A percentile compares a stretch with the other conserved stretches of the same genome.
Evolutionary conservation across 1,140 invertebrate species (phyloP).

Genomic region (Hycleus cichorii): DNA sequence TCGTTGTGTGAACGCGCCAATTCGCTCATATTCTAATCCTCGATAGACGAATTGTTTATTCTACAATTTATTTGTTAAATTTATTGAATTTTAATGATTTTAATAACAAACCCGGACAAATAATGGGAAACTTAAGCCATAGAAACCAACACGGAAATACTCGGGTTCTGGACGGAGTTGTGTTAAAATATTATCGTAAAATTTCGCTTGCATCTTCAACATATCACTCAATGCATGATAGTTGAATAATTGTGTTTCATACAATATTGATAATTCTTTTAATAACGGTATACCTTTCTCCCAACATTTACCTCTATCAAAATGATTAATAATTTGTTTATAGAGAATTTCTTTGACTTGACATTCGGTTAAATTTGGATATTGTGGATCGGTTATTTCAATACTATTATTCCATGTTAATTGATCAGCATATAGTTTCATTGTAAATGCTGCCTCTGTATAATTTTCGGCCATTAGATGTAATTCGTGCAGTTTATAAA

Average conservation of each 20-base stretch:
- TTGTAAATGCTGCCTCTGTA: conserved; percentile 92
- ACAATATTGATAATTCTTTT: conserved; percentile 83
- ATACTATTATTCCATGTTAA: conserved; percentile 75
- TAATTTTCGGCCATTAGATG: conserved; percentile 91
- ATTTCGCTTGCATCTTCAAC: conserved; percentile 76
- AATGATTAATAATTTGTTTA: conserved; percentile 86
- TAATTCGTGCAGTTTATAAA: conserved; percentile 92
- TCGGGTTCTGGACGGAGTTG: conserved; percentile 85
- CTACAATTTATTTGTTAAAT: conserved; percentile 46
- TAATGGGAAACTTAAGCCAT: conserved; percentile 86
- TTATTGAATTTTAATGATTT: neutral
- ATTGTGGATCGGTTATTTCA: conserved; percentile 54
- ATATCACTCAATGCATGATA: conserved; percentile 82
- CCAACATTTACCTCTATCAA: conserved; percentile 95
- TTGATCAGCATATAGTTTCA: conserved; percentile 88
- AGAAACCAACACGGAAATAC: conserved; percentile 96
- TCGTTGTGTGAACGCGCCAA: conserved; percentile 88
- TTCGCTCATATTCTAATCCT: conserved; percentile 91
- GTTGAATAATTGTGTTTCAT: conserved; percentile 85
- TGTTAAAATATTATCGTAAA: conserved; percentile 85
- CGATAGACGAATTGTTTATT: conserved; percentile 96
- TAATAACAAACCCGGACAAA: conserved; percentile 76
- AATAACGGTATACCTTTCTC: conserved; percentile 90
- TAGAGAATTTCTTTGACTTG: conserved; percentile 91
- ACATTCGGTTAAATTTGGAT: conserved; percentile 72